phyloP scores from a whole-genome alignment of 2,888 invertebrate genomes.

The Endotricha flammealis region DNA sequence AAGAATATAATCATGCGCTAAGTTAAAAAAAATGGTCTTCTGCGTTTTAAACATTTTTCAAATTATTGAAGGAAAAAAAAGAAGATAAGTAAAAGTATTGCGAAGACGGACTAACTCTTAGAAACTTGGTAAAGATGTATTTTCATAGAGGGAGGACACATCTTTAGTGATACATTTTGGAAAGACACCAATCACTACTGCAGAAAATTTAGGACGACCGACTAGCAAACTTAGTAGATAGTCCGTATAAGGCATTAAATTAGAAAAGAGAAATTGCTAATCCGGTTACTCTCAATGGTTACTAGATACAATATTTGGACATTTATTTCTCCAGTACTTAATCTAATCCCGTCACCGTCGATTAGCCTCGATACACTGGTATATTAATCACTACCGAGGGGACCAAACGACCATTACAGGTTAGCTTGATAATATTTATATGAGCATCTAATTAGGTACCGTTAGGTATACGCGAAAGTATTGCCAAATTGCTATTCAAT shows the following conservation, averaged over 20 bases:
- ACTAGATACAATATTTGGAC: slow-evolving; percentile 23
- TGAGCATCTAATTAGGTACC: slow-evolving; percentile 34
- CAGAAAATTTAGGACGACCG: too few species aligned
- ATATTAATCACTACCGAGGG: slow-evolving; percentile 36
- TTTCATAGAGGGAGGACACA: too few species aligned
- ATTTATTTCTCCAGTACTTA: slow-evolving; percentile 38
- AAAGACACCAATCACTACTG: too few species aligned
- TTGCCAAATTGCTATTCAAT: slow-evolving; percentile 16
- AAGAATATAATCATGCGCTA: too few species aligned
- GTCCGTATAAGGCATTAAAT: not conserved
- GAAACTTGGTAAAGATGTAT: too few species aligned
- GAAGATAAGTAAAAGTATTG: too few species aligned
- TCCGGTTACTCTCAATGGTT: slow-evolving; percentile 12
- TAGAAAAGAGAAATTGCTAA: slow-evolving; percentile 6
- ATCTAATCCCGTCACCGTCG: slow-evolving; percentile 36
- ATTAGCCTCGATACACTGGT: slow-evolving; percentile 44
- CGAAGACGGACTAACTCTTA: too few species aligned
- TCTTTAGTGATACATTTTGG: too few species aligned
- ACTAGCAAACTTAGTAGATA: too few species aligned
- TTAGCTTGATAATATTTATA: slow-evolving; percentile 27
- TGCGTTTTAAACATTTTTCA: too few species aligned
- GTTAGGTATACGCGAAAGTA: slow-evolving; percentile 31
- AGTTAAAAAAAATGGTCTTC: too few species aligned
- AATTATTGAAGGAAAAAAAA: too few species aligned
- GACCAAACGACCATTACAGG: slow-evolving; percentile 24